Evolutionary conservation across 1,140 invertebrate species (phyloP).

Genomic region (Procambarus clarkii): DNA sequence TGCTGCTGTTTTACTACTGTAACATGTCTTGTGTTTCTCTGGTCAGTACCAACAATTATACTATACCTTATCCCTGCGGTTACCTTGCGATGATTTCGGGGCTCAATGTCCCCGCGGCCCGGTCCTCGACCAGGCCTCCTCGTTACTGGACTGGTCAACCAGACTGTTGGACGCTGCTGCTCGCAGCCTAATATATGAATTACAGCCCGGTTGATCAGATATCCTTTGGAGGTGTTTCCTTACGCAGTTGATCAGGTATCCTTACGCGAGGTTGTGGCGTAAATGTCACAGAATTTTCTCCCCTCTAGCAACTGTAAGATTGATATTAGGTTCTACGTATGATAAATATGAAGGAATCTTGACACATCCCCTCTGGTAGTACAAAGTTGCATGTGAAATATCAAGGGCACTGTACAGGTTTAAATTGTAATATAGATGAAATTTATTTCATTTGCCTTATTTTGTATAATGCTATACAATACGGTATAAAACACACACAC

Average conservation of each 20-base stretch:
- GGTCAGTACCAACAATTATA: neutral
- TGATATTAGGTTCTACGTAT: neutral
- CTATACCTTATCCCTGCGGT: no score
- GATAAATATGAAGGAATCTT: neutral
- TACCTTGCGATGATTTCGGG: no score
- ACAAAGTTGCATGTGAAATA: conserved; percentile 14
- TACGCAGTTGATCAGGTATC: no score
- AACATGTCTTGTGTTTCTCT: neutral
- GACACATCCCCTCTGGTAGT: conserved; percentile 9
- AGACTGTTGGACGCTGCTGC: no score
- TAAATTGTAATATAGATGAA: conserved; percentile 3
- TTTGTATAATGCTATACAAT: conserved; percentile 1
- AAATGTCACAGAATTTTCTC: no score
- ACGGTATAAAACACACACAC: neutral
- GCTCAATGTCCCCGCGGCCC: no score
- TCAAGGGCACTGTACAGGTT: conserved; percentile 32
- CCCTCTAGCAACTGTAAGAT: neutral
- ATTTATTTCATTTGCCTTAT: neutral
- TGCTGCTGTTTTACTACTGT: neutral
- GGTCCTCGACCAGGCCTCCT: no score
- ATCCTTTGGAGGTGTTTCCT: no score
- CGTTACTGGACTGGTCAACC: no score
- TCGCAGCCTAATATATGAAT: no score
- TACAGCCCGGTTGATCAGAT: no score
- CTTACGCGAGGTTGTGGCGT: neutral